These are phyloP conservation scores for Propsilocerus akamusi DNA, from an alignment of 1,140 invertebrate species.

Conservation along the genomic window DNA sequence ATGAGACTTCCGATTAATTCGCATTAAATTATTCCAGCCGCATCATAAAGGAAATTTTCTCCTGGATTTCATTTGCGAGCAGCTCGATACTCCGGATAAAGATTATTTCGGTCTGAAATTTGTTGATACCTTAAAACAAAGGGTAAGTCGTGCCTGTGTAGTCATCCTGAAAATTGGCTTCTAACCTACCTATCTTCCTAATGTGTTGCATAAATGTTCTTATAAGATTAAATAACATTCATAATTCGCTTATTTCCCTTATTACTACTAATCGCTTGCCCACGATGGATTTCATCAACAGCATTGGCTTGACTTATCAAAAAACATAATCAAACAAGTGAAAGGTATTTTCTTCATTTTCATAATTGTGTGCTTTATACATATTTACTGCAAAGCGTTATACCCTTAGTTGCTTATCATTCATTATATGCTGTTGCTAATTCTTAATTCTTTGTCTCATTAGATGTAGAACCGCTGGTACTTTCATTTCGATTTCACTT, in stretches of 20 bases:
- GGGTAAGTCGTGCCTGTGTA: conserved; percentile 45
- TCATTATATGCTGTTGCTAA: background rate
- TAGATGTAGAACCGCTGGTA: conserved; percentile 68
- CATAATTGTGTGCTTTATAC: no score
- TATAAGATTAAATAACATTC: conserved; percentile 6
- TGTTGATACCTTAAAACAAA: conserved; percentile 80
- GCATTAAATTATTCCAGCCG: conserved; percentile 39
- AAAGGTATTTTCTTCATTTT: conserved; percentile 46
- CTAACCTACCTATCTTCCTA: no score
- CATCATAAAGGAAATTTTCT: conserved; percentile 86
- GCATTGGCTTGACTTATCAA: conserved; percentile 92
- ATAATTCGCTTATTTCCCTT: conserved; percentile 5
- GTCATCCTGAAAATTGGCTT: no score
- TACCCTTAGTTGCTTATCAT: background rate
- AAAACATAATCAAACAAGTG: conserved; percentile 85
- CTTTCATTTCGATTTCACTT: conserved; percentile 91
- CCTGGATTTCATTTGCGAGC: conserved; percentile 82
- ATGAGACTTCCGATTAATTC: background rate
- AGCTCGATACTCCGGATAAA: conserved; percentile 85
- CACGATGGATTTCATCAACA: no score
- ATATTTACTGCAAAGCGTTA: background rate
- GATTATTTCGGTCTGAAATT: conserved; percentile 95
- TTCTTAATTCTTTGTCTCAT: conserved; percentile 11
- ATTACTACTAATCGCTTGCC: no score
- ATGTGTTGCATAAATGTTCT: no score